phyloP scores from a whole-genome alignment of 2,888 invertebrate genomes.

The Hydraecia micacea region DNA sequence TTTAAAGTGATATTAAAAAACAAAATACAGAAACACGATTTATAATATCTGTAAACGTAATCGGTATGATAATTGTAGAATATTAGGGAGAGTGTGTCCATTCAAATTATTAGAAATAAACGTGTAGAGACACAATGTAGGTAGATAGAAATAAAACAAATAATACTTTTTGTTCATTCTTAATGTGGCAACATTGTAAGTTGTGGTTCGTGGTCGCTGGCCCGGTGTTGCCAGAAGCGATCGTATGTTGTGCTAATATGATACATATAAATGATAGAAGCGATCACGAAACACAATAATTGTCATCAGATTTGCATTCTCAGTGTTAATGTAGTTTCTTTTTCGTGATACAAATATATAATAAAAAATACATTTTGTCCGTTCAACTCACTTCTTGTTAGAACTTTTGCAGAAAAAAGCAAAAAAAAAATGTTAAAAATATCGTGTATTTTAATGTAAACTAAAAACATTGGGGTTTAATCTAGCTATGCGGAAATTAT shows the following conservation, averaged over 20 bases:
- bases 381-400: constrained; percentile 70
- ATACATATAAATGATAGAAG: neutral
- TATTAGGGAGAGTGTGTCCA: constrained; percentile 76
- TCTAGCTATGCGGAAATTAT: constrained; percentile 81
- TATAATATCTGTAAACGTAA: constrained; percentile 57
- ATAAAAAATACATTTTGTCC: constrained; percentile 66
- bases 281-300: constrained; percentile 25
- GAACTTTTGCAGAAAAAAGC: constrained; percentile 72
- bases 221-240: constrained; percentile 13
- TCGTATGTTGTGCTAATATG: neutral
- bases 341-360: constrained; percentile 71
- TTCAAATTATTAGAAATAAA: constrained; percentile 72
- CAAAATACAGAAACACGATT: constrained; percentile 37
- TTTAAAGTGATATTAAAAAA: constrained; percentile 39
- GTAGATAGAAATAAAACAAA: constrained; percentile 72
- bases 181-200: constrained; percentile 45
- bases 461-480: constrained; percentile 77
- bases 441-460: constrained; percentile 80
- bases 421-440: constrained; percentile 78
- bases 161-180: constrained; percentile 43
- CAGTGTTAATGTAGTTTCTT: constrained; percentile 80
- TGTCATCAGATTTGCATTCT: constrained; percentile 26
- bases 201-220: constrained; percentile 41
- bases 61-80: constrained; percentile 72
- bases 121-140: constrained; percentile 68